Base-by-base conservation (phyloP, 1,140 invertebrate species). In the Gonatopus flavifemur region DNA sequence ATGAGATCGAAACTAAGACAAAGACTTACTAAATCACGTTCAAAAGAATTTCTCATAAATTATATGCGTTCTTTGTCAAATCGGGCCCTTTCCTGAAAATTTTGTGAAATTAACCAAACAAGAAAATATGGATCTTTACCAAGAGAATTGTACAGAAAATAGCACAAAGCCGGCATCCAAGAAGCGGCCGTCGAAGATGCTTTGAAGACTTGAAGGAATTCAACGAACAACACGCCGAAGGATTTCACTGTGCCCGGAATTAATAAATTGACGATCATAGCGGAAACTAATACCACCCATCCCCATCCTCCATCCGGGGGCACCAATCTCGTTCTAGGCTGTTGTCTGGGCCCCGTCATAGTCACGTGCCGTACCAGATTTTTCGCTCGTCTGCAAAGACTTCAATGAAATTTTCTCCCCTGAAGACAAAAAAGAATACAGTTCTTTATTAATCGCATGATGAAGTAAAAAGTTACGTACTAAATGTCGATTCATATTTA, bases 221-320 rank as follows among this genome's bases (percentile, higher is more conserved):
- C 89, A 24, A 89, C 83, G 61, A 91, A 87, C 0, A 92, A 76
- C 0, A 93, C 88, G 8, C 90, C 90, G 66, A 91, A 93, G 25
- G 88, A 91, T 63, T 93, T 92, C 8, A 91, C 85, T 2, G 87
- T 91, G 2, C 90, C 88, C 2, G 89, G 88, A 24, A 91, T 88
- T 2, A 92, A 77, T 24, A 91, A 83, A 62, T 91, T 91, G 31
- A 91, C 88, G 25, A 88, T 51, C 25, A 89, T 85, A 3, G 87
- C 84, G 1, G 89, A 89, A 38, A 85, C 74, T 20, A 92, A 81
- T 2, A 93, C 85, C 53, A 87, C 77, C 89, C 89, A 93, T 21
- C 89, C 90, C 87, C 88, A 92, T 45, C 83, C 84, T 28, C 84
- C 84, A 62, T 86, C 84, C 5, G 84, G 84, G 9, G 84, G 83